Conservation (phyloP, 2,888 invertebrate species). For the Pseudoips prasinana region DNA sequence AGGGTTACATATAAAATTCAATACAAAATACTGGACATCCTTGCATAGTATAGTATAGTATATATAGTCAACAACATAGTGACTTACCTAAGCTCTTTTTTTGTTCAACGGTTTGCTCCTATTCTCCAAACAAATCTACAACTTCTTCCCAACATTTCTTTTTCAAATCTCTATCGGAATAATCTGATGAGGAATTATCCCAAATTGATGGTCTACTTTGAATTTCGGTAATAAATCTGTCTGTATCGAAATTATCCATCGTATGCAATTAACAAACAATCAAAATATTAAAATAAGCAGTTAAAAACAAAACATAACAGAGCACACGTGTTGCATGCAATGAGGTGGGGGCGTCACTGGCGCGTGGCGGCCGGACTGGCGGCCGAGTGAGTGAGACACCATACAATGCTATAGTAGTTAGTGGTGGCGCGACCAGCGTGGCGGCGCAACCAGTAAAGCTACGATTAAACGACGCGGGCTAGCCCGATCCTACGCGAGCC, state of each 20-base stretch:
- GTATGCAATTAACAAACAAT: slow-evolving; percentile 11
- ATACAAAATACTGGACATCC: too few species aligned
- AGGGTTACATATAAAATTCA: too few species aligned
- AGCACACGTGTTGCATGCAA: slow-evolving; percentile 5
- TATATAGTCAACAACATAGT: background rate
- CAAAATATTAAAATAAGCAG: slow-evolving; percentile 9
- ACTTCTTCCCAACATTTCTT: slow-evolving; percentile 23
- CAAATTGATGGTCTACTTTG: slow-evolving; percentile 21
- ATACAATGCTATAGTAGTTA: slow-evolving; percentile 10
- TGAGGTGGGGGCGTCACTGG: slow-evolving; percentile 11
- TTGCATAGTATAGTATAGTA: background rate
- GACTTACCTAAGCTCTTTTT: slow-evolving; percentile 15
- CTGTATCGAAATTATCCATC: slow-evolving; percentile 21
- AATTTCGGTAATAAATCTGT: slow-evolving; percentile 23
- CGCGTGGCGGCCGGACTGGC: slow-evolving; percentile 7
- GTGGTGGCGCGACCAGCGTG: slow-evolving; percentile 4
- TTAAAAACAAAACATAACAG: slow-evolving; percentile 7
- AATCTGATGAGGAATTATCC: slow-evolving; percentile 15
- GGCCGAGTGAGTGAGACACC: slow-evolving; percentile 17
- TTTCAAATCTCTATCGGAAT: slow-evolving; percentile 17
- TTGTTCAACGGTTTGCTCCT: slow-evolving; percentile 17
- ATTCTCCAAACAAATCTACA: slow-evolving; percentile 17
- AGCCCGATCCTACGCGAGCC: too few species aligned
- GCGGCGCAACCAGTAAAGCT: slow-evolving; percentile 9
- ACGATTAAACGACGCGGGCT: too few species aligned